Evolutionary conservation across 2,888 invertebrate species (phyloP).

Genomic region (Julus scandinavius): DNA sequence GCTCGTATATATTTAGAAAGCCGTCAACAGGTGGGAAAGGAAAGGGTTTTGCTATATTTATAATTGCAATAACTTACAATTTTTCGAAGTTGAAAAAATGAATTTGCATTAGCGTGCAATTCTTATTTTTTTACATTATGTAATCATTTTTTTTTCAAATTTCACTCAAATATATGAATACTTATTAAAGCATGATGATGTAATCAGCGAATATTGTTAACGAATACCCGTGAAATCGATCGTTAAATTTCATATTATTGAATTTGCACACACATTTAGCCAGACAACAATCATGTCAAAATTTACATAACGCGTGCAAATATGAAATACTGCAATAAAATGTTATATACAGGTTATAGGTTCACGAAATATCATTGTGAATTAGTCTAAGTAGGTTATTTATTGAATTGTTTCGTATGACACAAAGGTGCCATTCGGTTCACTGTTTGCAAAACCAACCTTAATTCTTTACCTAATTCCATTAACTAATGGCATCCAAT

Average conservation of each 20-base stretch:
- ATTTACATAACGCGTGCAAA: neutral
- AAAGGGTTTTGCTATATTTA: neutral
- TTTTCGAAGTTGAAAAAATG: too few species aligned
- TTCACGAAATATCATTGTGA: neutral
- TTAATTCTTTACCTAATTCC: neutral
- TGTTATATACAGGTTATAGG: neutral
- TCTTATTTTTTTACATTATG: too few species aligned
- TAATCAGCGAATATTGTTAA: too few species aligned
- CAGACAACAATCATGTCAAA: neutral
- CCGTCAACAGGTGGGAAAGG: neutral
- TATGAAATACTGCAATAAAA: neutral
- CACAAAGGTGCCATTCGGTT: conserved; percentile 3
- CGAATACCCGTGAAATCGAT: too few species aligned
- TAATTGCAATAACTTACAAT: too few species aligned
- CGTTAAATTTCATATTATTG: too few species aligned
- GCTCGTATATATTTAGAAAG: neutral
- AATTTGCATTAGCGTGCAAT: too few species aligned
- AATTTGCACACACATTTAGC: too few species aligned
- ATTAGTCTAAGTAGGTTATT: neutral
- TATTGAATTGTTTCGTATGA: neutral
- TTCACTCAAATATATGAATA: too few species aligned
- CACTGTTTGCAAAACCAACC: conserved; percentile 3
- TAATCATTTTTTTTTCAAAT: too few species aligned
- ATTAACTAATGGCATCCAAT: neutral
- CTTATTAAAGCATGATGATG: too few species aligned